Percentiles rank a stretch among this genome's conserved stretches.
Evolutionary conservation across 2,888 invertebrate species (phyloP).

Genomic region (Melangyna quadrimaculata): DNA sequence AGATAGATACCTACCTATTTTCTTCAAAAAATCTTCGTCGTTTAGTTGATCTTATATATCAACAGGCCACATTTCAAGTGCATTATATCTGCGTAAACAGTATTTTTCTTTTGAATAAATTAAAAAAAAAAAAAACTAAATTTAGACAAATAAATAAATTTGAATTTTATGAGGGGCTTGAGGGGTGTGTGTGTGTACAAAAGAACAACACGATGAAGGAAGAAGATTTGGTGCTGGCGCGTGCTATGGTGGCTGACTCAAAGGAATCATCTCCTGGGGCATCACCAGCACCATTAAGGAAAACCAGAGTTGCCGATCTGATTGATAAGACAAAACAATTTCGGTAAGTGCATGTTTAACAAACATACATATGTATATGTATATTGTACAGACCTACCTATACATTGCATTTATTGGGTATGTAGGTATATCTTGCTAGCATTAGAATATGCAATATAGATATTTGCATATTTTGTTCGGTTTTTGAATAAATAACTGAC

Average conservation of each 20-base stretch:
- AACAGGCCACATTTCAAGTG: slow-evolving; percentile 6
- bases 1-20: not conserved
- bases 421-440: not conserved
- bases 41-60: not conserved
- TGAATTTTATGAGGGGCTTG: slow-evolving; percentile 37
- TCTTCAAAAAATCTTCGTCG: not conserved
- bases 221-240: slow-evolving; percentile 87
- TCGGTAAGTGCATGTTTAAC: slow-evolving; percentile 82
- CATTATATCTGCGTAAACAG: not conserved
- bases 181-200: not conserved
- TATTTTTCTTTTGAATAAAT: not conserved
- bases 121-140: slow-evolving; percentile 2
- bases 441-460: not conserved
- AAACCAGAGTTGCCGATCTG: slow-evolving; percentile 84
- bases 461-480: not conserved
- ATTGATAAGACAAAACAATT: slow-evolving; percentile 87
- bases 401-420: not conserved
- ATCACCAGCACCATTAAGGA: slow-evolving; percentile 85
- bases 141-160: slow-evolving; percentile 13
- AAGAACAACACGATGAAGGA: slow-evolving; percentile 85
- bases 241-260: slow-evolving; percentile 83
- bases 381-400: not conserved
- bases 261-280: slow-evolving; percentile 82
- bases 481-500: not conserved
- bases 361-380: not conserved